Evolutionary conservation across 2,888 invertebrate genomes (phyloP).

Genomic region (Hyposoter dolosus): DNA sequence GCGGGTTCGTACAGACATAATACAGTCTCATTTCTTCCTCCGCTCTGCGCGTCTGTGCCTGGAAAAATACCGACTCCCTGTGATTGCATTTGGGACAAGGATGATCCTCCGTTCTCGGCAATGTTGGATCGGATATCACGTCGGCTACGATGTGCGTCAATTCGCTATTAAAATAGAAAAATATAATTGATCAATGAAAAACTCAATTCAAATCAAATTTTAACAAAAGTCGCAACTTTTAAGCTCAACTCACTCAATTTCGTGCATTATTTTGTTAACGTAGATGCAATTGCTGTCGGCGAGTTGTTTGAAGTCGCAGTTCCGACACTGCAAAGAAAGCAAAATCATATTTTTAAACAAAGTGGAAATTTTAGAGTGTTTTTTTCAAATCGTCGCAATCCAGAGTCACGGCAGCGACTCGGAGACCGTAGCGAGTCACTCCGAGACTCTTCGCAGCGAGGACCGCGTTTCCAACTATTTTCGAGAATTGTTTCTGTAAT

Average conservation of each 20-base stretch:
- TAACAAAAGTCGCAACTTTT: background rate
- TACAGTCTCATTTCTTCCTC: conserved; percentile 99
- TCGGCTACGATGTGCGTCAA: conserved; percentile 99
- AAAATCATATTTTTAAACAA: background rate
- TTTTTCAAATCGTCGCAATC: background rate
- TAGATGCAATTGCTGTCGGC: conserved; percentile 99
- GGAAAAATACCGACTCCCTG: conserved; percentile 99
- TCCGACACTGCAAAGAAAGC: conserved; percentile 90
- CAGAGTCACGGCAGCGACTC: background rate
- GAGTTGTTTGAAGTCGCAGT: conserved; percentile 98
- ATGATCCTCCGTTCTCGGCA: conserved; percentile 99
- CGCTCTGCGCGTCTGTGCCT: conserved; percentile 97
- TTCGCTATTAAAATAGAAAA: conserved; percentile 88
- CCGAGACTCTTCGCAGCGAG: too few species aligned
- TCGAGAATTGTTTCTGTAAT: too few species aligned
- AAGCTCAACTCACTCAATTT: conserved; percentile 93
- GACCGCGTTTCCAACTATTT: too few species aligned
- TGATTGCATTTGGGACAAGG: conserved; percentile 98
- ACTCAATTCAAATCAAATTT: background rate
- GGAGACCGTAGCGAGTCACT: too few species aligned
- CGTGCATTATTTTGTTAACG: conserved; percentile 99
- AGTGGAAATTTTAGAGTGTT: background rate
- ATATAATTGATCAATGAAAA: background rate
- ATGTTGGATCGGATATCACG: conserved; percentile 98
- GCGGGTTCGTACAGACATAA: conserved; percentile 96